Evolutionary conservation across 2,113 vertebrate genomes (phyloP).

Genomic region (Eretmochelys imbricata): DNA sequence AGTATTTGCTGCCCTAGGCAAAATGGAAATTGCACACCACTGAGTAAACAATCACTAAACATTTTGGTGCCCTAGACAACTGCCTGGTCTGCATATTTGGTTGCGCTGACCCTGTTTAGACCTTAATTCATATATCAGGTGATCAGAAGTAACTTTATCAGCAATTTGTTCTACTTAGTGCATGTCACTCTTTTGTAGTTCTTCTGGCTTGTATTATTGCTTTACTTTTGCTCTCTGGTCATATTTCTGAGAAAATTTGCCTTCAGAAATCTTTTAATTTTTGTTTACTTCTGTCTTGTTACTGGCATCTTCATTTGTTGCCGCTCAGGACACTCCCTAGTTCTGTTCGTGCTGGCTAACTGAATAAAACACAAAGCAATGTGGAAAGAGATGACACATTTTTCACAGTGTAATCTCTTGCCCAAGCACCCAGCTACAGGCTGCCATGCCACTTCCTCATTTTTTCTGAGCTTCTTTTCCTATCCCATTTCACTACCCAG

Average conservation of each 20-base stretch:
- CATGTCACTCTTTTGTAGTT: constrained; percentile 4
- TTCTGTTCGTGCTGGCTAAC: background rate
- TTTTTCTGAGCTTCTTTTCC: background rate
- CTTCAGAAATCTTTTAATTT: background rate
- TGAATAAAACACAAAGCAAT: background rate
- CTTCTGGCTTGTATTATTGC: background rate
- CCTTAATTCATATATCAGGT: constrained; percentile 4
- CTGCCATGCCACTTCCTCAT: background rate
- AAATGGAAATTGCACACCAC: background rate
- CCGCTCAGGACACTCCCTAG: background rate
- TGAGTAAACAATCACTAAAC: background rate
- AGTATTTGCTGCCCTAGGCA: constrained; percentile 4
- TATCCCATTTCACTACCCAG: background rate
- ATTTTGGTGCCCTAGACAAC: background rate
- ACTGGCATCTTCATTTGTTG: background rate
- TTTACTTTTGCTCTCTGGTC: background rate
- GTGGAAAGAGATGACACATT: background rate
- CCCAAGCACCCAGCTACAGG: background rate
- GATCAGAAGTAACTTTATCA: background rate
- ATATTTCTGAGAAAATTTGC: background rate
- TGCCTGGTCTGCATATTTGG: background rate
- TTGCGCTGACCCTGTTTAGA: constrained; percentile 2
- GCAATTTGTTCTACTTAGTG: background rate
- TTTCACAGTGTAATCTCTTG: background rate
- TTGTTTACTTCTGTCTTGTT: background rate